Conservation (phyloP, 2,888 invertebrate species). For the Spisula subtruncata region DNA sequence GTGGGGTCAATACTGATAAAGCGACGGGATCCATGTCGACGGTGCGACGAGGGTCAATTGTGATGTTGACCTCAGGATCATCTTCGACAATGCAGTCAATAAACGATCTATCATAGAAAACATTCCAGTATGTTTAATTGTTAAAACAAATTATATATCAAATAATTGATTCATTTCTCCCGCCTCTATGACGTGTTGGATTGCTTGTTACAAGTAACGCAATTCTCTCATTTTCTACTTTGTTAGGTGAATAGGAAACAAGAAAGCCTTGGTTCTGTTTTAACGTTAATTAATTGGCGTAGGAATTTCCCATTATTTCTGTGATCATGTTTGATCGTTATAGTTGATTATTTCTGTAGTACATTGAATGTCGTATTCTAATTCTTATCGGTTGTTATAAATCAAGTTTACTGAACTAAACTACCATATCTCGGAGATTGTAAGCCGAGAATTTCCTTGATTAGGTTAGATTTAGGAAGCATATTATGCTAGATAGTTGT, state of each 20-base stretch:
- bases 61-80: no score
- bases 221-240: constrained; percentile 24
- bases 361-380: neutral
- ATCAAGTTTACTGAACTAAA: constrained; percentile 23
- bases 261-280: neutral
- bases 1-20: no score
- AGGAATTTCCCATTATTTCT: constrained; percentile 11
- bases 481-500: neutral
- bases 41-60: no score
- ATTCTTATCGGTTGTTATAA: neutral
- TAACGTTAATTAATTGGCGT: neutral
- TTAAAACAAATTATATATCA: constrained; percentile 12
- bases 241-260: neutral
- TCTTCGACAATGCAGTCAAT: no score
- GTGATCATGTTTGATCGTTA: constrained; percentile 19
- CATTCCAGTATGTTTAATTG: neutral
- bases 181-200: neutral
- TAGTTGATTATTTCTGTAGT: constrained; percentile 3
- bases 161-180: neutral
- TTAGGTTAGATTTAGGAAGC: neutral
- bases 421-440: neutral
- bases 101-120: no score
- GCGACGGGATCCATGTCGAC: no score
- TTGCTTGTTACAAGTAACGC: constrained; percentile 20
- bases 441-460: neutral